phyloP scores from a whole-genome alignment of 1,140 invertebrate species.

The Medauroidea extradentata region DNA sequence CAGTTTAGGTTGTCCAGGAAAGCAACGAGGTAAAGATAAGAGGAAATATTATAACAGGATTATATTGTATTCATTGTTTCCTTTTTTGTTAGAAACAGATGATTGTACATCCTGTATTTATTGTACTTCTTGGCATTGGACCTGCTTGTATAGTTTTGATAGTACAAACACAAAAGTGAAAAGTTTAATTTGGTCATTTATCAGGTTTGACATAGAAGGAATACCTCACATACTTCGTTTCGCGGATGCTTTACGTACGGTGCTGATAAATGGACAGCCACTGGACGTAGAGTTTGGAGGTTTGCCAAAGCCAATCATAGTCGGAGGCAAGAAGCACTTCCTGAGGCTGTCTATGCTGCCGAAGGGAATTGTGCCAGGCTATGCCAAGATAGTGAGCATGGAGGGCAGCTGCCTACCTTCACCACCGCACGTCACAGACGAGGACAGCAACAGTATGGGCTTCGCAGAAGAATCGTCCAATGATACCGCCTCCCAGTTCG shows the following conservation, averaged over 20 bases:
- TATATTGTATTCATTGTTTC: too few relatives aligned
- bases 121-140: too few relatives aligned
- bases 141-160: too few relatives aligned
- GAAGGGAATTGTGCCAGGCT: conserved; percentile 63
- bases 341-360: conserved; percentile 78
- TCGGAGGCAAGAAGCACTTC: conserved; percentile 76
- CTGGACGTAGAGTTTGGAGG: conserved; percentile 86
- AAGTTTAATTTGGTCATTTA: conserved; percentile 18
- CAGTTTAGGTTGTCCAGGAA: too few relatives aligned
- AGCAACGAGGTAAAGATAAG: too few relatives aligned
- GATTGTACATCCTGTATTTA: background rate
- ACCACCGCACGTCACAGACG: conserved; percentile 15
- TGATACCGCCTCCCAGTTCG: conserved; percentile 1
- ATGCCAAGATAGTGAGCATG: conserved; percentile 66
- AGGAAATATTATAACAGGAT: too few relatives aligned
- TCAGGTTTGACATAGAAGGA: conserved; percentile 64
- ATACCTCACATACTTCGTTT: conserved; percentile 73
- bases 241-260: conserved; percentile 67
- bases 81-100: background rate
- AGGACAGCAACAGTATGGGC: conserved; percentile 21
- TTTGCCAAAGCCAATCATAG: conserved; percentile 78
- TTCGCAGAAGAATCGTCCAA: background rate
- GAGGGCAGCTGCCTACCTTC: conserved; percentile 42
- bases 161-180: background rate
- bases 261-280: conserved; percentile 76